A percentile compares a stretch with the other conserved stretches of the same genome.
These are phyloP conservation scores for Nesidiocoris tenuis DNA, from an alignment of 2,888 invertebrate species.

Conservation along the genomic window DNA sequence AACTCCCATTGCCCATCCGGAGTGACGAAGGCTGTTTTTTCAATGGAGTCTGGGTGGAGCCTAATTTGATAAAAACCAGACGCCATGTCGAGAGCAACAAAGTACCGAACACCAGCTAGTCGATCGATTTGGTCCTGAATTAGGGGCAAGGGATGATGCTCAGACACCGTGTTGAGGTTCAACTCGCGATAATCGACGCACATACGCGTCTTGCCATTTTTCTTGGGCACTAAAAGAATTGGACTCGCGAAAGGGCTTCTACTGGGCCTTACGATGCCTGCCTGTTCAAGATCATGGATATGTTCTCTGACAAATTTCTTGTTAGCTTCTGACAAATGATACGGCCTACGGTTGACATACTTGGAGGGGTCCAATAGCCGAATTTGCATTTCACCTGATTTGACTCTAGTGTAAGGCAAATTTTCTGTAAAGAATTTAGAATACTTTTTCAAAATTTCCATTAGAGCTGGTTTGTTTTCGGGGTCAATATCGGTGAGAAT, in stretches of 20 bases:
- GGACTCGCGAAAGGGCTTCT: constrained; percentile 50
- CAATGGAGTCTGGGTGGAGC: neutral
- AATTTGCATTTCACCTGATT: too few relatives aligned
- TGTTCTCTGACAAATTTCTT: too few relatives aligned
- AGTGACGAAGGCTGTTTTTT: too few relatives aligned
- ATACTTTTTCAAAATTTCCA: constrained; percentile 6
- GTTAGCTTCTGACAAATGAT: too few relatives aligned
- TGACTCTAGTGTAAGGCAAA: neutral
- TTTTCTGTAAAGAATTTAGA: neutral
- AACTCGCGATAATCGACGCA: too few relatives aligned
- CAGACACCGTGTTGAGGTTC: too few relatives aligned
- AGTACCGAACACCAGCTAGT: constrained; percentile 50
- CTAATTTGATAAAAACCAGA: constrained; percentile 9
- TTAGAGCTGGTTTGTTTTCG: constrained; percentile 11
- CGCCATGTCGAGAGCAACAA: constrained; percentile 50
- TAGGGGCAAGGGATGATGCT: too few relatives aligned
- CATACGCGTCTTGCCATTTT: too few relatives aligned
- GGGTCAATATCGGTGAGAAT: constrained; percentile 9
- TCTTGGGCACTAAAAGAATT: constrained; percentile 50
- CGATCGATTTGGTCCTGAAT: too few relatives aligned
- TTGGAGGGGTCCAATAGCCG: too few relatives aligned
- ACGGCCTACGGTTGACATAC: too few relatives aligned
- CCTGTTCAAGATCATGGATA: neutral
- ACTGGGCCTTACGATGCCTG: neutral
- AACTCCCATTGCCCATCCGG: too few relatives aligned